These are phyloP conservation scores for Drosophila murphyi DNA, from an alignment of 1,140 invertebrate genomes.

Conservation along the genomic window DNA sequence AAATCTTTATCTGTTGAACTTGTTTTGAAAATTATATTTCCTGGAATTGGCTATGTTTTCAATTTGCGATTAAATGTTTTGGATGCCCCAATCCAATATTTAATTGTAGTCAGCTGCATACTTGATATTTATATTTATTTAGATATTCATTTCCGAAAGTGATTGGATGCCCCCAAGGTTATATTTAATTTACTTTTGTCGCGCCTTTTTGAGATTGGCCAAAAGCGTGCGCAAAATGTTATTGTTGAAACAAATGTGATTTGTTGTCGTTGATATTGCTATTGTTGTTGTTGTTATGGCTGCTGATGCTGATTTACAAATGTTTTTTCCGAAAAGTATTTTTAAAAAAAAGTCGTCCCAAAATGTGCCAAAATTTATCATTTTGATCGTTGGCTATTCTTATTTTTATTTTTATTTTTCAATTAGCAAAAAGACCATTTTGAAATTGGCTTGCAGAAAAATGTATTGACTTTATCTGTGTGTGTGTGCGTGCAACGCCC, in stretches of 20 bases:
- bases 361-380: constrained; percentile 51
- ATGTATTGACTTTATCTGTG: neutral
- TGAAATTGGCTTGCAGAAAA: neutral
- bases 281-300: constrained; percentile 18
- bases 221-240: constrained; percentile 81
- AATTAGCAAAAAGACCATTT: constrained; percentile 49
- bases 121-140: constrained; percentile 23
- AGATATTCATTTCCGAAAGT: neutral
- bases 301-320: constrained; percentile 40
- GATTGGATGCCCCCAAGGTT: neutral
- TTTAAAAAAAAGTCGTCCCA: constrained; percentile 28
- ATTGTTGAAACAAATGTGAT: constrained; percentile 50
- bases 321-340: constrained; percentile 70
- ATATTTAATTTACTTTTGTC: constrained; percentile 1
- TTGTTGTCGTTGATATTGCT: constrained; percentile 7
- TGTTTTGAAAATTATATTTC: no score
- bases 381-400: constrained; percentile 37
- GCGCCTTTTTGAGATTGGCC: constrained; percentile 48
- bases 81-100: constrained; percentile 22
- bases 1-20: no score
- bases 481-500: neutral
- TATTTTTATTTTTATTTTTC: constrained; percentile 34
- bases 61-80: neutral
- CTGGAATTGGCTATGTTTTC: no score
- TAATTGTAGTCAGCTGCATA: constrained; percentile 43